Evolutionary conservation across 2,888 invertebrate genomes (phyloP).

Genomic region (Epirrhoe alternata): DNA sequence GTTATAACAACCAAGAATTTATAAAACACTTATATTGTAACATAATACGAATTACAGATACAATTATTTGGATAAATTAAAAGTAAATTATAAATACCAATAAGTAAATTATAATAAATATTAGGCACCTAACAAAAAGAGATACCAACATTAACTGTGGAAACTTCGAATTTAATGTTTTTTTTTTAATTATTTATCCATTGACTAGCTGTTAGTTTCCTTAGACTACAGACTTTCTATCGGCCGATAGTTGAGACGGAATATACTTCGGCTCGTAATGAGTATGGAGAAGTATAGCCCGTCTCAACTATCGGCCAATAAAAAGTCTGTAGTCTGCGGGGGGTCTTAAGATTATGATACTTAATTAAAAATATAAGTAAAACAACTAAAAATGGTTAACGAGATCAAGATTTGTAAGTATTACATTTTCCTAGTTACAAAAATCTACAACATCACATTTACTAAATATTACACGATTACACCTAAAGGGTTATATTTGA

Average conservation of each 20-base stretch:
- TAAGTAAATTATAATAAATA: slow-evolving; percentile 9
- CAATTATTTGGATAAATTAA: not conserved
- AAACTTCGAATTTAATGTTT: too few species aligned
- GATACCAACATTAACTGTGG: too few species aligned
- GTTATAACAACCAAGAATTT: not conserved
- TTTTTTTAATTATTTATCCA: too few species aligned
- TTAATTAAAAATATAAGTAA: not conserved
- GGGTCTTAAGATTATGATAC: too few species aligned
- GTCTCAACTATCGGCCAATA: too few species aligned
- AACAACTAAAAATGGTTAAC: not conserved
- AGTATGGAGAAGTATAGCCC: too few species aligned
- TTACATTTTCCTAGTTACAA: slow-evolving; percentile 62
- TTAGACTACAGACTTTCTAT: too few species aligned
- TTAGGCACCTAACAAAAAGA: too few species aligned
- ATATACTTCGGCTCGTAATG: too few species aligned
- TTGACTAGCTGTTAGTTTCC: too few species aligned
- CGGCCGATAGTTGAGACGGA: too few species aligned
- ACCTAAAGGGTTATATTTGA: slow-evolving; percentile 39
- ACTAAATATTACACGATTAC: slow-evolving; percentile 64
- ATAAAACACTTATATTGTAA: not conserved
- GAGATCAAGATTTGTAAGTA: slow-evolving; percentile 43
- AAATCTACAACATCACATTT: slow-evolving; percentile 70
- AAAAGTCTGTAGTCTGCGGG: too few species aligned
- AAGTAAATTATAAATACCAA: slow-evolving; percentile 14
- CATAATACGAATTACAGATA: not conserved